These are phyloP conservation scores for Anolis sagrei DNA, from an alignment of 2,113 vertebrate genomes.

Conservation along the genomic window DNA sequence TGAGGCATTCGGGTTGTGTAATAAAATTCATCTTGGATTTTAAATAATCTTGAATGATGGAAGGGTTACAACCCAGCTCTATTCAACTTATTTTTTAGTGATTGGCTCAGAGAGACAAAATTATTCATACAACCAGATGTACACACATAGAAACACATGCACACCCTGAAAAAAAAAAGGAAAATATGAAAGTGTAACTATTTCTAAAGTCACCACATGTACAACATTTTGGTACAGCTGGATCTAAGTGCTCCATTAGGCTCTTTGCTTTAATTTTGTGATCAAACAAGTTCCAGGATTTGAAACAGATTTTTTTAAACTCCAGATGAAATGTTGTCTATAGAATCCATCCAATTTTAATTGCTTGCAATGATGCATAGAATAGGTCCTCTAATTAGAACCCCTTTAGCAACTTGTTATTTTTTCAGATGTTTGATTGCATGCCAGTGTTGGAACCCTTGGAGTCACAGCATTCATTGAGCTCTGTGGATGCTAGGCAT, in stretches of 20 bases:
- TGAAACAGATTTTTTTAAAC: constrained; percentile 55
- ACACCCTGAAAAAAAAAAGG: neutral
- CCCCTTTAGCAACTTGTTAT: constrained; percentile 50
- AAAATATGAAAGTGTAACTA: neutral
- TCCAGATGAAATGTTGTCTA: constrained; percentile 51
- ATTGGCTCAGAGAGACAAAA: neutral
- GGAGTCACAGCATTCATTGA: constrained; percentile 23
- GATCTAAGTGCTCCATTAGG: constrained; percentile 42
- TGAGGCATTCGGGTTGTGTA: neutral
- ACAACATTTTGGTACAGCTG: constrained; percentile 11
- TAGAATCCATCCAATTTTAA: constrained; percentile 56
- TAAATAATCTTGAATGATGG: neutral
- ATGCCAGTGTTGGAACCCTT: constrained; percentile 50
- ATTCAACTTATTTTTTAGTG: neutral
- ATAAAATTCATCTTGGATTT: neutral
- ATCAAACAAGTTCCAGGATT: constrained; percentile 56
- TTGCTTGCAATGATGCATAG: constrained; percentile 52
- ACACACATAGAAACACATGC: neutral
- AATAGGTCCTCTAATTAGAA: constrained; percentile 64
- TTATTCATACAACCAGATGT: neutral
- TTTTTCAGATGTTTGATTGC: constrained; percentile 59
- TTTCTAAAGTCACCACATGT: constrained; percentile 11
- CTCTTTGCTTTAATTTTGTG: constrained; percentile 33
- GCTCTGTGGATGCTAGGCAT: constrained; percentile 12
- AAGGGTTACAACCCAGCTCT: neutral